Percentiles rank a stretch among this genome's conserved stretches.
These are phyloP conservation scores for Euwallacea fornicatus DNA, from an alignment of 1,140 invertebrate species.

Conservation along the genomic window DNA sequence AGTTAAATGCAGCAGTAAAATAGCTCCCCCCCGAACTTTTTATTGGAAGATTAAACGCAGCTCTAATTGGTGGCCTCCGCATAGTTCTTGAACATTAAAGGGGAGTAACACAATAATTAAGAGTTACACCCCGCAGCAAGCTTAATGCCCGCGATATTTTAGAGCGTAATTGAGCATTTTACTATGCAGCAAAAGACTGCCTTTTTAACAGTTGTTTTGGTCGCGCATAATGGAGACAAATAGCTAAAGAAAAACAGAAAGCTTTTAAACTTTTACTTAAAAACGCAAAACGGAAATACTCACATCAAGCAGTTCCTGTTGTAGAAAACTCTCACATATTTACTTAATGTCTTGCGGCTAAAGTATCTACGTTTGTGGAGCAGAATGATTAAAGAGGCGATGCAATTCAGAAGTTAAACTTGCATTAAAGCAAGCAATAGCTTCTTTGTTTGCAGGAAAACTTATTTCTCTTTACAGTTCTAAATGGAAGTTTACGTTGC, in stretches of 20 bases:
- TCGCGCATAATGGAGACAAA: background rate
- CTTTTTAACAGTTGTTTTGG: background rate
- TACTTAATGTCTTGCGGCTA: constrained; percentile 10
- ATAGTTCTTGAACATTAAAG: no score
- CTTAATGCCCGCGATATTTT: no score
- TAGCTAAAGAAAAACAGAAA: background rate
- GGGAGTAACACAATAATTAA: no score
- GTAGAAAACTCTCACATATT: background rate
- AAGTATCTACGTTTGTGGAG: constrained; percentile 8
- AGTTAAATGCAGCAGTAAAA: constrained; percentile 1
- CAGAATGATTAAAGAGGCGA: constrained; percentile 22
- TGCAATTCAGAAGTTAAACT: constrained; percentile 20
- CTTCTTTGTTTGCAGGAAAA: constrained; percentile 8
- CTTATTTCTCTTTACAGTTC: constrained; percentile 15
- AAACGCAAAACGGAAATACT: background rate
- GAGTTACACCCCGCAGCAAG: no score
- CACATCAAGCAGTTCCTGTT: background rate
- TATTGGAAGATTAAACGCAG: background rate
- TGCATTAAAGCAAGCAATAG: constrained; percentile 15
- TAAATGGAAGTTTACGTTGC: constrained; percentile 8
- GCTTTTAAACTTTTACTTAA: constrained; percentile 5
- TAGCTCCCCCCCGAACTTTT: background rate
- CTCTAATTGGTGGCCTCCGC: background rate
- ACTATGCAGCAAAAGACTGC: no score
- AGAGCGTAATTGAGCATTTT: no score